A percentile compares a stretch with the other conserved stretches of the same genome.
Evolutionary conservation across 23 tunicate genomes (phyloP).

Genomic region (Aplidium turbinatum): DNA sequence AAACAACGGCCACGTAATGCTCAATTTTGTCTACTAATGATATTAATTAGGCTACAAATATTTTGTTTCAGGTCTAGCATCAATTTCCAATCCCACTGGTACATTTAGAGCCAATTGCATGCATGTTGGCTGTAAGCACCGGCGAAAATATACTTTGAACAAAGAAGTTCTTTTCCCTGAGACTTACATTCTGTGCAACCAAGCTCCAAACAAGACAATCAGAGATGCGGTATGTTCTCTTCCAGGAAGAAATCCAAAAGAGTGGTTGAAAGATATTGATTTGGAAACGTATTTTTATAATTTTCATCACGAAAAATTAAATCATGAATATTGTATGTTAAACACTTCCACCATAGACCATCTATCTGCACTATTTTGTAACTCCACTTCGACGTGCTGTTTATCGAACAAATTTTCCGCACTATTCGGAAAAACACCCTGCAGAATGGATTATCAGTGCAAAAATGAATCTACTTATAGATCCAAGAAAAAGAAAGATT

Average conservation of each 20-base stretch:
- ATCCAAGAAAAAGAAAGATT: background rate
- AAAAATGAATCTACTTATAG: background rate
- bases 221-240: background rate
- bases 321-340: background rate
- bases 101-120: no score
- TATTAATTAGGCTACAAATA: no score
- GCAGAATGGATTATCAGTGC: slow-evolving; percentile 23
- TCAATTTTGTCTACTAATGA: no score
- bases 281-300: background rate
- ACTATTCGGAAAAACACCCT: slow-evolving; percentile 21
- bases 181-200: slow-evolving; percentile 5
- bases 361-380: background rate
- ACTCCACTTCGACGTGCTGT: slow-evolving; percentile 1
- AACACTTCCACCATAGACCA: background rate
- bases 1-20: no score
- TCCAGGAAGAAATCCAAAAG: background rate
- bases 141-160: no score
- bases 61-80: no score
- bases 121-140: no score
- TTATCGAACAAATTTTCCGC: background rate
- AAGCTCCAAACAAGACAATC: background rate
- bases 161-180: no score
- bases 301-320: no score
- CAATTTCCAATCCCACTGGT: no score
- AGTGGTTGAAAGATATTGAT: slow-evolving; percentile 3